Base-by-base conservation (phyloP, 2,113 vertebrate species). In the Trichomycterus rosablanca region DNA sequence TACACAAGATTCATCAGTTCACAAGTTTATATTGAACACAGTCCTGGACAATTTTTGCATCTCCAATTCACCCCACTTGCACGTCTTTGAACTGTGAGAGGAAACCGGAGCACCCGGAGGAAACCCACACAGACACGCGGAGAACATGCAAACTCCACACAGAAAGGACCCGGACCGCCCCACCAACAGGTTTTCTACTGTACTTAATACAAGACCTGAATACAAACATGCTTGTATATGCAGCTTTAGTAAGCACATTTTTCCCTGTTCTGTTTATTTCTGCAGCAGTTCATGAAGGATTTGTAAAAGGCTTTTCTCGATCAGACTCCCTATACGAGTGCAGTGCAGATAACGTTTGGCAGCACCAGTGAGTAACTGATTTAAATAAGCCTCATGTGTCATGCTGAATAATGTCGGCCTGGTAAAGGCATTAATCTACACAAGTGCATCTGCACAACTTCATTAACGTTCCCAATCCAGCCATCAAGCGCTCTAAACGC, bases 361-460 rank as follows among this genome's bases (percentile, higher is more conserved):
- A 74, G 78, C 80, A 70, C 72, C 70, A 71, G 51, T 61, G 52
- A 73, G 73, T 84, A 85, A 87, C 84, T 81, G 81, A 83, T 82
- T 84, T 76, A 81, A 84, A 86, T 84, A 80, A 80, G 76, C 79
- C 76, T 79, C 78, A 66, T 76, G 78, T 73, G 70, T 83, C 77
- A 70, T 42, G 58, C 67, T 74, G 71, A 76, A 77, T 83, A 85
- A 85, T 78, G 78, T 76, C 75, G 75, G 49, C 35, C 70, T 76
- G 81, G 69, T 70, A 30, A 66, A 63, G 69, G 82, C 80, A 83
- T 87, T 81, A 82, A 86, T 85, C 85, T 85, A 76, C 77, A 83
- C 70, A 73, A 75, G 77, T 77, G 80, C 84, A 82, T 84, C 78
- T 84, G 84, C 59, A 70, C 62, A 76, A 85, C 79, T 78, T 85